Evolutionary conservation across 2,797 vertebrate genomes (phyloP).

Genomic region (Discoglossus pictus): DNA sequence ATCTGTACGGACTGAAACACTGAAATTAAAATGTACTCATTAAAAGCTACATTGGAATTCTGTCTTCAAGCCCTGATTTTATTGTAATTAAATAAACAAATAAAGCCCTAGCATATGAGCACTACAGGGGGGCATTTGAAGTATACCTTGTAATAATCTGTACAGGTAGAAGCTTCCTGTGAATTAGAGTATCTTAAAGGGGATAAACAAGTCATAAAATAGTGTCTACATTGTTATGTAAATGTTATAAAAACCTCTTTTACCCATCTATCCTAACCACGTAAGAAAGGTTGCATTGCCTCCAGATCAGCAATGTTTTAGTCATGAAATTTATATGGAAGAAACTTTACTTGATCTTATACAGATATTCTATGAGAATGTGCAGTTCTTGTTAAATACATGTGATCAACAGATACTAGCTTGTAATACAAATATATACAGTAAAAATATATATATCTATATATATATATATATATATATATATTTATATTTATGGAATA

Average conservation of each 20-base stretch:
- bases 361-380: background rate
- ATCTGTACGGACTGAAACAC: no score
- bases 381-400: background rate
- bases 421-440: no score
- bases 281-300: background rate
- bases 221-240: conserved; percentile 12
- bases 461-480: no score
- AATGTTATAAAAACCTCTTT: conserved; percentile 10
- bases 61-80: no score
- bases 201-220: conserved; percentile 21
- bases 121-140: no score
- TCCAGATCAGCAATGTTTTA: conserved; percentile 2
- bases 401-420: background rate
- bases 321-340: no score
- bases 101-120: no score
- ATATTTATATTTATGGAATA: no score
- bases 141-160: background rate
- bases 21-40: no score
- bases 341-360: background rate
- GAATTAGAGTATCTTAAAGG: background rate
- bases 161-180: conserved; percentile 2
- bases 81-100: no score
- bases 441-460: no score
- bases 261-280: background rate
- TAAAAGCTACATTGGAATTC: no score